phyloP scores from a whole-genome alignment of 2,888 invertebrate species.

The Scrobipalpa atriplicella region DNA sequence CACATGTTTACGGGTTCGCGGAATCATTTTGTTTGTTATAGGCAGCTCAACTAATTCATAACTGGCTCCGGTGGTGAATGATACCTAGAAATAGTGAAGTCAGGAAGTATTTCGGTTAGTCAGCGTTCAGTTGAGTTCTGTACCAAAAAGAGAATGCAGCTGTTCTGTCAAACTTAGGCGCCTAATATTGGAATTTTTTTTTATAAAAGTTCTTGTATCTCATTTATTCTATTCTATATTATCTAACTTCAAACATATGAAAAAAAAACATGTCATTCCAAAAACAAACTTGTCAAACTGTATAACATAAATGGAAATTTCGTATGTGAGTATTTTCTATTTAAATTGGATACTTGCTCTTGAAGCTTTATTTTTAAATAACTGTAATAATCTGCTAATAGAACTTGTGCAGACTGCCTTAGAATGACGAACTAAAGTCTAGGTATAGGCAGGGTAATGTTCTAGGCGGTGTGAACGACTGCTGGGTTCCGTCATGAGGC shows the following conservation, averaged over 20 bases:
- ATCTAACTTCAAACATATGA: no score
- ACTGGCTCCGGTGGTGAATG: conserved; percentile 39
- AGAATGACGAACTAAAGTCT: neutral
- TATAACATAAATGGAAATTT: neutral
- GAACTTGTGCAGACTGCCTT: neutral
- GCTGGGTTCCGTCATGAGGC: conserved; percentile 24
- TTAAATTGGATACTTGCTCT: neutral
- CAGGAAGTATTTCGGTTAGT: conserved; percentile 12
- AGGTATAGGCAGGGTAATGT: conserved; percentile 24
- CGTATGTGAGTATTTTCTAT: neutral
- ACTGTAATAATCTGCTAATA: neutral
- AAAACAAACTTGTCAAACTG: no score
- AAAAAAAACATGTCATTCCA: no score
- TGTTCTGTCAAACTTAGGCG: no score
- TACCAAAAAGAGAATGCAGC: no score
- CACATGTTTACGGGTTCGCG: conserved; percentile 53
- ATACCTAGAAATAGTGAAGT: conserved; percentile 19
- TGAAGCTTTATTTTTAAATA: neutral
- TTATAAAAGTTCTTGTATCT: no score
- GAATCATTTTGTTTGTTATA: conserved; percentile 71
- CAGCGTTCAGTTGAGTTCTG: neutral
- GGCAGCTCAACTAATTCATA: conserved; percentile 66
- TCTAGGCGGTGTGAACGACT: conserved; percentile 28
- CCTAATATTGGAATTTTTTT: no score
- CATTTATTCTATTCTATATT: no score